Evolutionary conservation across 2,888 invertebrate genomes (phyloP), one percentile per base, ranked within the genome.

Genomic region (Drosophila austrosaltans): DNA sequence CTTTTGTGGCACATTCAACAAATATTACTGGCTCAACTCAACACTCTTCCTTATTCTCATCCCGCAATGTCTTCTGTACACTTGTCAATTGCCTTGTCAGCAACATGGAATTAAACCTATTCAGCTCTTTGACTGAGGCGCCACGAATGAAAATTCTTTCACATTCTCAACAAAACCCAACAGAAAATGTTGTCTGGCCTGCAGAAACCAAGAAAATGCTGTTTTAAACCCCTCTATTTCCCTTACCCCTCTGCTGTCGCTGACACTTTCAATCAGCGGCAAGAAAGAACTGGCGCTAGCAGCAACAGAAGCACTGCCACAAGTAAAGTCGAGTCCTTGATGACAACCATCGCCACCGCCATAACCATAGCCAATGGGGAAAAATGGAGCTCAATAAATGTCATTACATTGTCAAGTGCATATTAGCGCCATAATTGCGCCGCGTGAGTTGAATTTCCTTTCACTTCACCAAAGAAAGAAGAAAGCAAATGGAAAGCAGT

Each of bases 371-470:
- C 48, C 48, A 48, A 48, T 48, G 48, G 48, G 67, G 57, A 60
- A 71, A 58, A 66, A 61, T 69, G 73, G 63, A 75, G 79, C 72
- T 83, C 86, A 86, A 86, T 84, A 84, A 84, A 84, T 84, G 83
- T 84, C 83, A 84, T 86, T 86, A 86, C 86, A 84, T 83, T 84
- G 84, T 84, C 84, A 84, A 84, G 86, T 83, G 86, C 86, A 86
- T 83, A 84, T 84, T 84, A 84, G 86, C 79, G 84, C 81, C 81
- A 86, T 84, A 84, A 84, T 84, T 84, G 83, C 78, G 72, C 66
- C 86, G 85, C 85, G 86, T 82, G 82, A 77, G 39, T 75, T 66
- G 85, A 77, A 82, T 83, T 79, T 72, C 56, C 25, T 54, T 72
- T 58, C 30, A 44, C 44, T 72, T 58, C 30, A 44, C 44, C 12